These are phyloP conservation scores for Eristalis pertinax DNA, from an alignment of 2,888 invertebrate species.

Conservation along the genomic window DNA sequence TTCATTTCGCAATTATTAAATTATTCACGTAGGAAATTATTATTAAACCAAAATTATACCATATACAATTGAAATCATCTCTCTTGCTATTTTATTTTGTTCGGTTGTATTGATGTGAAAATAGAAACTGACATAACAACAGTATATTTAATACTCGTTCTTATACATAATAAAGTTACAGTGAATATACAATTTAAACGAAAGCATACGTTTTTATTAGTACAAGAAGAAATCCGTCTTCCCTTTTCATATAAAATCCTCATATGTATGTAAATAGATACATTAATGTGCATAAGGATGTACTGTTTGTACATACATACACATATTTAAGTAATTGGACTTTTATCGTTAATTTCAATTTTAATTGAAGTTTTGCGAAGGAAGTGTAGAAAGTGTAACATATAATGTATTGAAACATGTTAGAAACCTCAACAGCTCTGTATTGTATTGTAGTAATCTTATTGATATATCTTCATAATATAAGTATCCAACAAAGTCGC, in stretches of 20 bases:
- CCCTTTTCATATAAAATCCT: conserved; percentile 26
- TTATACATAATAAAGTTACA: conserved; percentile 2
- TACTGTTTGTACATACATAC: conserved; percentile 17
- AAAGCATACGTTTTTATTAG: conserved; percentile 15
- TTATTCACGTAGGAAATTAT: background rate
- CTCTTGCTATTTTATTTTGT: conserved; percentile 16
- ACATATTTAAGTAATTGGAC: conserved; percentile 25
- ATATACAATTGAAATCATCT: conserved; percentile 14
- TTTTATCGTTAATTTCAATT: conserved; percentile 32
- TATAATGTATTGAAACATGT: conserved; percentile 67
- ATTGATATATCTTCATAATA: conserved; percentile 44
- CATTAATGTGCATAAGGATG: background rate
- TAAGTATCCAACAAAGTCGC: conserved; percentile 7
- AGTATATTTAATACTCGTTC: conserved; percentile 3
- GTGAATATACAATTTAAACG: background rate
- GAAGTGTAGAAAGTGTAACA: conserved; percentile 68
- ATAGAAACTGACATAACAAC: background rate
- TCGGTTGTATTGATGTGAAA: background rate
- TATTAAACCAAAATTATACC: background rate
- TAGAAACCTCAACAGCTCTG: conserved; percentile 64
- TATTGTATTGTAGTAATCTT: conserved; percentile 59
- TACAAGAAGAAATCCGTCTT: conserved; percentile 52
- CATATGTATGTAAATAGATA: background rate
- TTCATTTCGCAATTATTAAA: background rate
- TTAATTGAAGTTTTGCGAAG: conserved; percentile 55